Percentiles rank a stretch among this genome's conserved stretches.
Conservation (phyloP, 2,888 invertebrate genomes). For the Cheilosia soror region DNA sequence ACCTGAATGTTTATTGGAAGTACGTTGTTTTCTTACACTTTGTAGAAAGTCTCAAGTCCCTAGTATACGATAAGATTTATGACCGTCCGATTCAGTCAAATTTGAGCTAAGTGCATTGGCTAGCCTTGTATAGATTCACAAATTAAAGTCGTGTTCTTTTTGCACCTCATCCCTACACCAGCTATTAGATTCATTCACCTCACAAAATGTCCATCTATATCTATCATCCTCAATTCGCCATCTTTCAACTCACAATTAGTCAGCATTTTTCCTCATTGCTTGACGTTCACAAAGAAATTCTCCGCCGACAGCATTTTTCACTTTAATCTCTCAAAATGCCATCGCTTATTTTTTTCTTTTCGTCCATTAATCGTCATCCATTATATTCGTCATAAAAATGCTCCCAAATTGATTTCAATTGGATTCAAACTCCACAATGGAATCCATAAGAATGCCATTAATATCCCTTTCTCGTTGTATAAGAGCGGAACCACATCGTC, state of each 20-base stretch:
- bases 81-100: too few species aligned
- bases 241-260: conserved; percentile 56
- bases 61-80: too few species aligned
- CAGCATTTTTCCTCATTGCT: conserved; percentile 54
- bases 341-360: neutral
- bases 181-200: too few species aligned
- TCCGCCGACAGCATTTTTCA: conserved; percentile 59
- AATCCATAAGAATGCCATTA: conserved; percentile 51
- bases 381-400: conserved; percentile 60
- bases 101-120: too few species aligned
- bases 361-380: conserved; percentile 53
- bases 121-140: too few species aligned
- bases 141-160: too few species aligned
- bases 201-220: too few species aligned
- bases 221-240: neutral
- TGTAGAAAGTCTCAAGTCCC: too few species aligned
- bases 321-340: conserved; percentile 45
- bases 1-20: too few species aligned
- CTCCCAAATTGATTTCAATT: conserved; percentile 61
- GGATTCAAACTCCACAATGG: conserved; percentile 66
- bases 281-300: conserved; percentile 31
- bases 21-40: too few species aligned
- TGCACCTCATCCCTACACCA: too few species aligned
- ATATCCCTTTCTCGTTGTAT: conserved; percentile 22
- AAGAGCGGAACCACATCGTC: conserved; percentile 9